Base-by-base conservation (phyloP, 2,888 invertebrate genomes). In the Panopea generosa region DNA sequence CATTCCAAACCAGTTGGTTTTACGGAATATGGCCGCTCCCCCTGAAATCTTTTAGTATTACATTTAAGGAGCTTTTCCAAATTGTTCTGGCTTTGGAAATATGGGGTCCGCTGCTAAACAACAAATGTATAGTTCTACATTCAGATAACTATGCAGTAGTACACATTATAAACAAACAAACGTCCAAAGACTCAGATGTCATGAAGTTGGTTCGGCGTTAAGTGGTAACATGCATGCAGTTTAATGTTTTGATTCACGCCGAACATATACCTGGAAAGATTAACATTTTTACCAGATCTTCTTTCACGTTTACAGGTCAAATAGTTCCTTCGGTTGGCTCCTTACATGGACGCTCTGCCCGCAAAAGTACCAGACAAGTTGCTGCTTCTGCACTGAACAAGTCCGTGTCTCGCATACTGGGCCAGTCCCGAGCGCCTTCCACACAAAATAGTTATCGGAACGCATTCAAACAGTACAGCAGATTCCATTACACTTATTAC, bases 71-170 rank as follows among this genome's bases (percentile, higher is more conserved):
- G 38, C 43, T 74, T 16, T 61, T 61, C 7, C 62, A 50, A 2
- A 52, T 62, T 18, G 55, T 69, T 2, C 18, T 69, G 4, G 53
- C 69, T 22, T 4, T 69, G 0, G 69, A 69, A 61, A 24, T 69
- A 3, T 69, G 69, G 69, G 61, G 61, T 29, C 29, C 0, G 9
- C 22, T 33, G 20, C 33, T 6, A 6, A 2, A 11, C 38, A 56
- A 56, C 24, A 24, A 18, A 26, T 47, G 76, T n/a, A 38, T 80
- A 1, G 4, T 66, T 4, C 53, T 76, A 14, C 78, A 80, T 47
- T 74, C 80, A 1, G 77, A 80, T 22, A 80, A 83, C 52, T 11
- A 24, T 3, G 75, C 72, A 7, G 79, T 77, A 0, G 77, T 79
- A 0, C 43, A 75, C 47, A 77, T 83, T 14, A 70, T 83, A 0